Percentiles rank a stretch among this genome's conserved stretches.
Conservation (phyloP, 1,140 invertebrate species). For the Argopecten irradians region DNA sequence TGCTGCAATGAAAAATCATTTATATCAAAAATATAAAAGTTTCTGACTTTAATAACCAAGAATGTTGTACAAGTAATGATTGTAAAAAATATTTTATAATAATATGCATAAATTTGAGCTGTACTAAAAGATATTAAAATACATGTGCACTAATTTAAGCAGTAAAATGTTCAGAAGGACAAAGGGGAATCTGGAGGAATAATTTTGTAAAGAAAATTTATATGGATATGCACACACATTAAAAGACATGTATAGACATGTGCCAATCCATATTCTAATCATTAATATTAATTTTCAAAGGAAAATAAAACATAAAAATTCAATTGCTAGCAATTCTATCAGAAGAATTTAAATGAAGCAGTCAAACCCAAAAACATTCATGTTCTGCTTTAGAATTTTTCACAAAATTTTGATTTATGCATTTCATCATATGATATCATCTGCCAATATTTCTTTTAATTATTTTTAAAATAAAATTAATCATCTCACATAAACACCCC, state of each 20-base stretch:
- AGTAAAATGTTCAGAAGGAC: neutral
- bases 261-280: neutral
- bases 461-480: neutral
- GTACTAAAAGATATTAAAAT: neutral
- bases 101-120: neutral
- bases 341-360: neutral
- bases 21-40: neutral
- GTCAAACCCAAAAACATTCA: neutral
- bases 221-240: neutral
- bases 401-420: neutral
- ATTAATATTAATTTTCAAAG: neutral
- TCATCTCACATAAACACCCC: neutral
- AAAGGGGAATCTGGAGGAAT: neutral
- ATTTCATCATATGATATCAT: neutral
- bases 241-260: neutral
- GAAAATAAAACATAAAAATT: neutral
- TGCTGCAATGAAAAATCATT: neutral
- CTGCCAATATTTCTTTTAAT: neutral
- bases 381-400: neutral
- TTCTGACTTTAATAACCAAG: neutral
- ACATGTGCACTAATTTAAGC: neutral
- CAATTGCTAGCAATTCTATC: neutral
- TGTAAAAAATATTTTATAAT: neutral
- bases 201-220: neutral
- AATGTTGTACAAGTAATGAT: neutral